Evolutionary conservation across 1,140 invertebrate genomes (phyloP), one percentile per base, ranked within the genome.

Genomic region (Drosophila ercepeae): DNA sequence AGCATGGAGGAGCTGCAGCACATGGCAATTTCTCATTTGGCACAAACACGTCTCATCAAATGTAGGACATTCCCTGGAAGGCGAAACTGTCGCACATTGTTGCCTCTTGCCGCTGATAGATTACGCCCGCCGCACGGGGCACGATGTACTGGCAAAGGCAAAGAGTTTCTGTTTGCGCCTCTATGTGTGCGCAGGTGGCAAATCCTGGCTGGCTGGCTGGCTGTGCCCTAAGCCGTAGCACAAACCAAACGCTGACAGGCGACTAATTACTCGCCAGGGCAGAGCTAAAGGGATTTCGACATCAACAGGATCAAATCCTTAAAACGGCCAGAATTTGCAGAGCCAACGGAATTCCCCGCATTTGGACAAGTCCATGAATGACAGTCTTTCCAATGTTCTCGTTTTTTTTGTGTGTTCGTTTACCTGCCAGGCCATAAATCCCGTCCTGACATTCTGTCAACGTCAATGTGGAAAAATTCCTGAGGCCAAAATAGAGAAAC

Each of bases 171-270:
- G 25, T 9, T n/a, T n/a, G n/a, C n/a, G n/a, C 9, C 29, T 32
- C 29, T 32, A 18, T 45, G 63, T 67, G 36, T 53, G 63, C 27
- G 63, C 63, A 67, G 63, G 63, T 67, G 63, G 45, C 45, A 65
- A 52, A 42, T 67, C 63, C 39, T 27, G 14, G 14, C 19, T 29
- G 58, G 14, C n/a, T n/a, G n/a, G n/a, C n/a, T n/a, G n/a, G n/a
- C n/a, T n/a, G n/a, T n/a, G 14, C 45, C 45, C 58, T 65, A 64
- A 64, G 63, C 27, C 63, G 45, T 23, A 52, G 63, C 63, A 67
- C 60, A 67, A 65, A 67, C 63, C 63, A 67, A 67, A 53, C 48
- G 61, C 63, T 53, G 63, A 67, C 63, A 67, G 63, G 60, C 63
- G 63, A 67, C 63, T 67, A 67, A 67, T 67, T 67, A 67, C 63